These are phyloP conservation scores for Chymomyza costata DNA, from an alignment of 1,140 invertebrate species.

Conservation along the genomic window DNA sequence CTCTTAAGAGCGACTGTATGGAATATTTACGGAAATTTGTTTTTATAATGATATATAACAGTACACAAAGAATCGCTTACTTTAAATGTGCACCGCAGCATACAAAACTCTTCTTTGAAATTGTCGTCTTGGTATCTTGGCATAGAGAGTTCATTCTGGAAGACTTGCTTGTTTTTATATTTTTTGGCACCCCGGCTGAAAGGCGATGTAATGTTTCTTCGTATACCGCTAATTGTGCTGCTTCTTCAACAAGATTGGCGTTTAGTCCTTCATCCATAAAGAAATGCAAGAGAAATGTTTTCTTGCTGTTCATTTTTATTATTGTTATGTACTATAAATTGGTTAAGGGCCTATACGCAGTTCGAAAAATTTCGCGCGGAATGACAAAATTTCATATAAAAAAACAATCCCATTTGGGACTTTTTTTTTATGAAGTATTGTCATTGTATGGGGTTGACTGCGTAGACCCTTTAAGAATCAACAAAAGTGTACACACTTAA, in stretches of 20 bases:
- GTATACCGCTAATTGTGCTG: constrained; percentile 6
- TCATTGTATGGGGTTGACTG: too few species aligned
- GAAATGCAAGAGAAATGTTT: constrained; percentile 24
- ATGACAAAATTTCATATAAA: too few species aligned
- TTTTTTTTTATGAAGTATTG: too few species aligned
- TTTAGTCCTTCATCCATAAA: constrained; percentile 32
- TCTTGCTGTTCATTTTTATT: constrained; percentile 30
- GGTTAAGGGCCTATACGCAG: too few species aligned
- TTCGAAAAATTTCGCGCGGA: too few species aligned
- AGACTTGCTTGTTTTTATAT: background rate
- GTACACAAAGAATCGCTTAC: background rate
- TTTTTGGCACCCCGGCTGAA: background rate
- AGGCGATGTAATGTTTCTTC: constrained; percentile 1
- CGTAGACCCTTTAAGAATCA: too few species aligned
- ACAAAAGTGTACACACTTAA: too few species aligned
- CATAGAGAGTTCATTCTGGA: background rate
- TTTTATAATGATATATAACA: too few species aligned
- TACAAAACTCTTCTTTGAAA: constrained; percentile 32
- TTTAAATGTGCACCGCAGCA: constrained; percentile 27
- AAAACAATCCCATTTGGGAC: too few species aligned
- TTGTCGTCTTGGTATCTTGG: constrained; percentile 22
- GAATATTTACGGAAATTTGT: background rate
- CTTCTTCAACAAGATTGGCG: constrained; percentile 14
- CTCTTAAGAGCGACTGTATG: constrained; percentile 14
- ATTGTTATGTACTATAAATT: too few species aligned